Evolutionary conservation across 2,797 vertebrate species (phyloP).

Genomic region (Hirundo rustica): DNA sequence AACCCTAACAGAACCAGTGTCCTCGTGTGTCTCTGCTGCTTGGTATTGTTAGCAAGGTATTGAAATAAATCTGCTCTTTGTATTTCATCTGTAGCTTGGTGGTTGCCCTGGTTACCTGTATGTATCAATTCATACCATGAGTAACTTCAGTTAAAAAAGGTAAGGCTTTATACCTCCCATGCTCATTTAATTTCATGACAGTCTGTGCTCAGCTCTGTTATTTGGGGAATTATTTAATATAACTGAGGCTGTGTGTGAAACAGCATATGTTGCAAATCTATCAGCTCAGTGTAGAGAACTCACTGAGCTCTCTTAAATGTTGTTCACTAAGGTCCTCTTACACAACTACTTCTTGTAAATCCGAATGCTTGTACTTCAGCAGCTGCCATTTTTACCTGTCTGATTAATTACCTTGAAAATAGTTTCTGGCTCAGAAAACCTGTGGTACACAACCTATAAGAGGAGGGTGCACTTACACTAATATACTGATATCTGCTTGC

Average conservation of each 20-base stretch:
- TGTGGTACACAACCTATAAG: background rate
- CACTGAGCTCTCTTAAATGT: background rate
- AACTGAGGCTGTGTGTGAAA: background rate
- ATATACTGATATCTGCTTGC: accelerated
- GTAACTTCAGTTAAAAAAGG: background rate
- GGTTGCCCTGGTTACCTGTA: background rate
- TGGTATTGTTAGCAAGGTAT: background rate
- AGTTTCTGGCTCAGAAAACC: background rate
- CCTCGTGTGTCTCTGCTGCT: background rate
- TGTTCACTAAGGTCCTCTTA: background rate
- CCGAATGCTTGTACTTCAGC: background rate
- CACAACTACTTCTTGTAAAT: background rate
- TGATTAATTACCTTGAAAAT: background rate
- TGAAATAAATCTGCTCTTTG: background rate
- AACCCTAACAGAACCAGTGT: too few relatives aligned
- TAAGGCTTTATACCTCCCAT: background rate
- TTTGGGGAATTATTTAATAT: background rate
- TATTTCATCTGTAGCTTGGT: background rate
- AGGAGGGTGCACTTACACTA: background rate
- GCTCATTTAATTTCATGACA: background rate
- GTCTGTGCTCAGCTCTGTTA: background rate
- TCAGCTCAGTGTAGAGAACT: background rate
- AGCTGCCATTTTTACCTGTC: background rate
- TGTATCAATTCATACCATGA: background rate
- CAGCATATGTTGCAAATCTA: background rate